Evolutionary conservation across 2,888 invertebrate genomes (phyloP), one percentile per base, ranked within the genome.

Genomic region (Hecatera dysodea): DNA sequence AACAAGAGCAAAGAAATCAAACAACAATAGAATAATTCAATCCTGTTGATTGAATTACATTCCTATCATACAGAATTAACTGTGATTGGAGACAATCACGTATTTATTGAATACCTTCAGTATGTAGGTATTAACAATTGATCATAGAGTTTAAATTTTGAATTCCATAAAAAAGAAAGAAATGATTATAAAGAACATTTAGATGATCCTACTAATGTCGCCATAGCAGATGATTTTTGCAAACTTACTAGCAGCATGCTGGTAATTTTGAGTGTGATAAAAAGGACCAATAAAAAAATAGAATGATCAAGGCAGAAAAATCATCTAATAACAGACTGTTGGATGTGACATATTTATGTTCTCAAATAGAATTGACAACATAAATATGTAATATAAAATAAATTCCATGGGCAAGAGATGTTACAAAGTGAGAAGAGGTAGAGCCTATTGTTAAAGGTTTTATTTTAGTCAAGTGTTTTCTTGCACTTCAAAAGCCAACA

Each of bases 21-120:
- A 63, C 17, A 62, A 80, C 55, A 75, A 80, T 80, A 69, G 59
- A 57, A 75, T 80, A 29, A 76, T 66, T 63, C 59, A 63, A 60
- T 70, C n/a, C 39, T 15, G 52, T 63, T 67, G 52, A 78, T 78
- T 80, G 46, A 75, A 63, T 78, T 66, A 80, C 57, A 27, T 64
- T 61, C 53, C 15, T 7, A 33, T 6, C n/a, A 67, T 53, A 65
- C 36, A 39, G 22, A 2, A 59, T 39, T 59, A 50, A 64, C 60
- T 42, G n/a, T 55, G 22, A 59, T 65, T 65, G 56, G 15, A 64
- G 46, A 50, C 52, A 68, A 65, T 39, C 36, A 55, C 15, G 12
- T 39, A 46, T 72, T 62, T 42, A 63, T 50, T 59, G 48, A 78
- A n/a, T 24, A 50, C 55, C 11, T 53, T 59, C 17, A 7, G 9